phyloP scores from a whole-genome alignment of 2,888 invertebrate genomes.

The Acleris cristana region DNA sequence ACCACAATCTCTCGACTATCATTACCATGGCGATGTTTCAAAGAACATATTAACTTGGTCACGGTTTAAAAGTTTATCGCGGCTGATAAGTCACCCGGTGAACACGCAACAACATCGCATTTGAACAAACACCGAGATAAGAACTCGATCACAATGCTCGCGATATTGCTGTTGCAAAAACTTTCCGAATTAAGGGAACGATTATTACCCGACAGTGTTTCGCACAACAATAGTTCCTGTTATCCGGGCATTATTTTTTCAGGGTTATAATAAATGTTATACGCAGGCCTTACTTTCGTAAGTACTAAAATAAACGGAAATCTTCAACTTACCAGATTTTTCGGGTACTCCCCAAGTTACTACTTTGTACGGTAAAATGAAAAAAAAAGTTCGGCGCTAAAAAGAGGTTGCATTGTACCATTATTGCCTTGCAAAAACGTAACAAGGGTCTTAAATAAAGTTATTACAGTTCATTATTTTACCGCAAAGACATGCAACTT shows the following conservation, averaged over 20 bases:
- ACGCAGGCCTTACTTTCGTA: constrained; percentile 11
- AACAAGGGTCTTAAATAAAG: too few species aligned
- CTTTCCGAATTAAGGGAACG: constrained; percentile 29
- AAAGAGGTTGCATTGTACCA: too few species aligned
- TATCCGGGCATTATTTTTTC: constrained; percentile 27
- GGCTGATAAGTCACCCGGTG: constrained; percentile 2
- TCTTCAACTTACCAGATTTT: background rate
- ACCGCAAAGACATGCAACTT: too few species aligned
- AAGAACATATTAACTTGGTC: background rate
- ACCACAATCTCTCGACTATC: too few species aligned
- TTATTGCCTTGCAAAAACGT: too few species aligned
- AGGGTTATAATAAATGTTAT: constrained; percentile 15
- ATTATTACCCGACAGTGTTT: constrained; percentile 30
- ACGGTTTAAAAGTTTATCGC: constrained; percentile 7
- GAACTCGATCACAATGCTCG: constrained; percentile 12
- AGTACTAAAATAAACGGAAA: background rate
- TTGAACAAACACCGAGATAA: constrained; percentile 21
- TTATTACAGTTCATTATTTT: too few species aligned
- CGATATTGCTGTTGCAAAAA: constrained; percentile 32
- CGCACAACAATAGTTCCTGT: constrained; percentile 27
- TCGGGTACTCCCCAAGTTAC: too few species aligned
- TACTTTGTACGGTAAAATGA: too few species aligned
- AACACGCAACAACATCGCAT: constrained; percentile 9
- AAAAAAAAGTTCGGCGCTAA: too few species aligned
- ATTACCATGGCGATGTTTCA: background rate